Conservation (phyloP, 1,140 invertebrate genomes). For the Zaprionus capensis region DNA sequence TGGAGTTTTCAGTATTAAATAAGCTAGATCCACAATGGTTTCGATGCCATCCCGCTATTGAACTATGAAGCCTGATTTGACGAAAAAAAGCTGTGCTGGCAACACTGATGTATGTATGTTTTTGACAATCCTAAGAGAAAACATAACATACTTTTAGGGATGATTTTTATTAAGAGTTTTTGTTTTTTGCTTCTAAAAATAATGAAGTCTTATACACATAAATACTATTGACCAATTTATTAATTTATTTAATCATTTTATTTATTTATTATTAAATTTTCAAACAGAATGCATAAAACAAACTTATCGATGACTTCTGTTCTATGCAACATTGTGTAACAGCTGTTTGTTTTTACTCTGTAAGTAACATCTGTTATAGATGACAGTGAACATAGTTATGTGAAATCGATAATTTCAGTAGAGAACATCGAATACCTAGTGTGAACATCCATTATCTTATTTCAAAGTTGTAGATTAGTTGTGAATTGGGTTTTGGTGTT, state of each 20-base stretch:
- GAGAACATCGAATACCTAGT: neutral
- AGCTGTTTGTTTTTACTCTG: neutral
- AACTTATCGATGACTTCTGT: neutral
- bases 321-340: neutral
- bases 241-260: neutral
- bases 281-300: neutral
- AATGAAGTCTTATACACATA: too few relatives aligned
- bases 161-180: conserved; percentile 7
- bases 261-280: neutral
- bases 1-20: too few relatives aligned
- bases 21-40: too few relatives aligned
- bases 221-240: too few relatives aligned
- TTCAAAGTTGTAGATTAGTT: too few relatives aligned
- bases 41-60: too few relatives aligned
- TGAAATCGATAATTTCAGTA: neutral
- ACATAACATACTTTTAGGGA: conserved; percentile 17
- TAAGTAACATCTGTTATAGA: neutral
- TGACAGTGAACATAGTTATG: neutral
- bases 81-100: too few relatives aligned
- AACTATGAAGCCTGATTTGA: too few relatives aligned
- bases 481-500: too few relatives aligned
- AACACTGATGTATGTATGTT: conserved; percentile 7
- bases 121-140: conserved; percentile 22
- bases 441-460: neutral
- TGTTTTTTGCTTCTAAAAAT: neutral